These are phyloP conservation scores for Callorhinus ursinus DNA, from an alignment of 2,113 vertebrate species.

Conservation along the genomic window DNA sequence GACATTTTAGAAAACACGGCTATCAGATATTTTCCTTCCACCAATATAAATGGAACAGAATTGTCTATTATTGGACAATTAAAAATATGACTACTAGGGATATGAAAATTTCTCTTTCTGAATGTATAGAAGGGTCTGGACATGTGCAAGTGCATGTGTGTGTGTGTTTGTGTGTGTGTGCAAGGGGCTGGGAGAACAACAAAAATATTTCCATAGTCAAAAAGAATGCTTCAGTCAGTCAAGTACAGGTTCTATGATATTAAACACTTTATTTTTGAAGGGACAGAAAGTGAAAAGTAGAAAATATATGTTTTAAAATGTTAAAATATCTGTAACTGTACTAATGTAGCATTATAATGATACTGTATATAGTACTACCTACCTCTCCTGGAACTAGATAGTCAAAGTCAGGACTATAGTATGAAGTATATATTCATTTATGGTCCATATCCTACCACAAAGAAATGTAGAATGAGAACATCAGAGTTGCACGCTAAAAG, in stretches of 20 bases:
- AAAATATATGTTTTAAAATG: not conserved
- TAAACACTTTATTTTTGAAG: not conserved
- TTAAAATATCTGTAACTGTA: not conserved
- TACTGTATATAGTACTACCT: not conserved
- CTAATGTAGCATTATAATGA: not conserved
- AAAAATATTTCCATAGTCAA: not conserved
- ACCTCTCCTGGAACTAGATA: not conserved
- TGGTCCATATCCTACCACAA: not conserved
- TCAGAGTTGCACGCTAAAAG: not conserved
- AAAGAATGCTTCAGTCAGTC: not conserved
- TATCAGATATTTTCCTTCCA: not conserved
- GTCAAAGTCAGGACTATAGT: not conserved
- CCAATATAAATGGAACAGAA: not conserved
- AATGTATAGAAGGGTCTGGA: not conserved
- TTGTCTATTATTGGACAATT: not conserved
- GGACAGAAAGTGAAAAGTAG: not conserved
- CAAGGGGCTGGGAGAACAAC: not conserved
- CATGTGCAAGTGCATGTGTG: too few species aligned
- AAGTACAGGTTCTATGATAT: not conserved
- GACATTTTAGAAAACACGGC: constrained; percentile 14
- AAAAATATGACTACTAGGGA: not conserved
- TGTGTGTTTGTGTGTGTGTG: not conserved
- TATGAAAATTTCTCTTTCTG: not conserved
- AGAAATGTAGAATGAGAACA: not conserved
- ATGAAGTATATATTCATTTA: not conserved